Percentiles rank a stretch among this genome's conserved stretches.
Conservation (phyloP, 2,797 vertebrate species). For the Fistularia commersonii region DNA sequence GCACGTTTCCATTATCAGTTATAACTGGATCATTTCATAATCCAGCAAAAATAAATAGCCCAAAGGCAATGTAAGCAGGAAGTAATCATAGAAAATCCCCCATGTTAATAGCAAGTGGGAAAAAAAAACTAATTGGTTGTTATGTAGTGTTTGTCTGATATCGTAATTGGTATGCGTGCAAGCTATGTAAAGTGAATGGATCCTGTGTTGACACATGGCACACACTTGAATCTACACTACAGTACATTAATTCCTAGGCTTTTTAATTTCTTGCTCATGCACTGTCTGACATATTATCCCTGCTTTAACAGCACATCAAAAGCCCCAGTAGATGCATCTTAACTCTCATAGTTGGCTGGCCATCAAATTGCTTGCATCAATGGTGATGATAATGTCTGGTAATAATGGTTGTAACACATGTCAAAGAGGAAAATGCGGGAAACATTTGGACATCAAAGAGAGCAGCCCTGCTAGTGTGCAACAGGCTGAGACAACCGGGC, state of each 20-base stretch:
- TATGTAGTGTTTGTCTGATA: slow-evolving; percentile 29
- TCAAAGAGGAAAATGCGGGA: slow-evolving; percentile 25
- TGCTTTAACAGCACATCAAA: slow-evolving; percentile 35
- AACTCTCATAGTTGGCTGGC: slow-evolving; percentile 32
- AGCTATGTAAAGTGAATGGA: slow-evolving; percentile 27
- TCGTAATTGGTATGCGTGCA: slow-evolving; percentile 30
- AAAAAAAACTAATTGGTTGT: slow-evolving; percentile 22
- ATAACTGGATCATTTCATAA: slow-evolving; percentile 37
- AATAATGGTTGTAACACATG: slow-evolving; percentile 26
- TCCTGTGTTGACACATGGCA: slow-evolving; percentile 30
- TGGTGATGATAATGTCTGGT: slow-evolving; percentile 30
- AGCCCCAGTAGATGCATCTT: slow-evolving; percentile 10
- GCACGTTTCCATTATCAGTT: slow-evolving; percentile 19
- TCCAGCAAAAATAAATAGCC: slow-evolving; percentile 35
- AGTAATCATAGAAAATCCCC: slow-evolving; percentile 35
- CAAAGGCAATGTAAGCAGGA: slow-evolving; percentile 34
- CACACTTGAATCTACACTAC: slow-evolving; percentile 17
- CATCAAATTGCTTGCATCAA: slow-evolving; percentile 35
- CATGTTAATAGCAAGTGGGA: slow-evolving; percentile 27
- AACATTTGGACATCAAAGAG: slow-evolving; percentile 42
- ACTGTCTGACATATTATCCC: slow-evolving; percentile 17
- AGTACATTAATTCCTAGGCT: slow-evolving; percentile 15
- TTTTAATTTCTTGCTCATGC: not conserved
- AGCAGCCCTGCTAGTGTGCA: slow-evolving; percentile 18
- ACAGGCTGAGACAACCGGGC: slow-evolving; percentile 14